Conservation (phyloP, 2,113 vertebrate genomes). For the Alosa alosa region DNA sequence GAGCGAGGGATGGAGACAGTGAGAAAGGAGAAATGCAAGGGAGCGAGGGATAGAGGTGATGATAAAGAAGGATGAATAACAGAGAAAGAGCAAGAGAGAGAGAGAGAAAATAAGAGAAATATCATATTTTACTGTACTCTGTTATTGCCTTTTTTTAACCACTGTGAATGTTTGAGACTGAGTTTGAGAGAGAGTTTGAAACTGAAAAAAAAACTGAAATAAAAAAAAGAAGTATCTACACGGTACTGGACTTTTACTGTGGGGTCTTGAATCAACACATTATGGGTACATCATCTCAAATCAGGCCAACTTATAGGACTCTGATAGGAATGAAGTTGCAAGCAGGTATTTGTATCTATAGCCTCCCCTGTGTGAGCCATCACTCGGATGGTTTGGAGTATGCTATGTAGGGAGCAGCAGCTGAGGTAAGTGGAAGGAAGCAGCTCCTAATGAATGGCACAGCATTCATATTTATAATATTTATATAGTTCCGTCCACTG, state of each 20-base stretch:
- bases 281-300: not conserved
- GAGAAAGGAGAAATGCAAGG: not conserved
- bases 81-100: not conserved
- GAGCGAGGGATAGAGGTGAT: slow-evolving; percentile 18
- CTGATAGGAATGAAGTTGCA: not conserved
- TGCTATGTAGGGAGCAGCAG: not conserved
- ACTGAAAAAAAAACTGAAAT: not conserved
- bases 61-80: not conserved
- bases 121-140: not conserved
- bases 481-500: not conserved
- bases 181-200: not conserved
- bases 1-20: not conserved
- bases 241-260: not conserved
- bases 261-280: not conserved
- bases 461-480: not conserved
- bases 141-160: not conserved
- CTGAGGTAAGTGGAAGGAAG: not conserved
- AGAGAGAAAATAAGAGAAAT: not conserved
- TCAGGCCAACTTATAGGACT: not conserved
- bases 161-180: not conserved
- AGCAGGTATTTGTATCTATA: not conserved
- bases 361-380: not conserved
- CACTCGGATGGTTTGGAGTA: not conserved
- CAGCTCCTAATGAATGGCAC: not conserved
- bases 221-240: not conserved